Base-by-base conservation (phyloP, 2,113 vertebrate species). In the Paramisgurnus dabryanus region DNA sequence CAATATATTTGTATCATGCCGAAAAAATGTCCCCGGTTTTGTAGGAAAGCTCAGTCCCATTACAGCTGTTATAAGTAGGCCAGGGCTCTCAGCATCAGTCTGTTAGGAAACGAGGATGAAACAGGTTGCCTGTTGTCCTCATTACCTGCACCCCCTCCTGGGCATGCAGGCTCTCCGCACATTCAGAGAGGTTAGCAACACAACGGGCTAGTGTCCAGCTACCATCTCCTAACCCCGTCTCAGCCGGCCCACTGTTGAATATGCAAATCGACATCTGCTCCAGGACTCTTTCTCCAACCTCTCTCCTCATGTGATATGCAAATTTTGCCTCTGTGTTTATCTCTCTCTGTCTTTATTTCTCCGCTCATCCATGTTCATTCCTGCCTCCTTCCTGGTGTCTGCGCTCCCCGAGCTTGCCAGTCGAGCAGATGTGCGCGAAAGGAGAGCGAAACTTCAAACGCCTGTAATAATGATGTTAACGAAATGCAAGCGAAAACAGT, bases 211-310 rank as follows among this genome's bases (percentile, higher is more conserved):
- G 74, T 68, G 57, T 76, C 77, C 67, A 76, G 70, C 79, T 47
- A 57, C 60, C 64, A 77, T 79, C 50, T 88, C 15, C 84, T 87
- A 88, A 88, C 87, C 87, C 84, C 78, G 61, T 45, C 73, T 82
- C 75, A 85, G 39, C 83, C 88, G 84, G 87, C 87, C 87, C 84
- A 2, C 83, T 63, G 85, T 87, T 87, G 91, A 92, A 92, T 93
- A 94, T 94, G 93, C 88, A 94, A 93, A 93, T 92, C 87, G 84
- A 92, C 92, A 94, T 93, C 92, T 93, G 93, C 92, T 92, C 89
- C 84, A 82, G 89, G 88, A 90, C 84, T 89, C 89, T 89, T 88
- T 89, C 90, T 91, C 86, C 85, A 90, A 86, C 86, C 87, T 82
- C 89, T 89, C 88, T 83, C 89, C 89, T 89, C 91, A 90, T 91